Base-by-base conservation (phyloP, 1,140 invertebrate species). In the Popillia japonica region DNA sequence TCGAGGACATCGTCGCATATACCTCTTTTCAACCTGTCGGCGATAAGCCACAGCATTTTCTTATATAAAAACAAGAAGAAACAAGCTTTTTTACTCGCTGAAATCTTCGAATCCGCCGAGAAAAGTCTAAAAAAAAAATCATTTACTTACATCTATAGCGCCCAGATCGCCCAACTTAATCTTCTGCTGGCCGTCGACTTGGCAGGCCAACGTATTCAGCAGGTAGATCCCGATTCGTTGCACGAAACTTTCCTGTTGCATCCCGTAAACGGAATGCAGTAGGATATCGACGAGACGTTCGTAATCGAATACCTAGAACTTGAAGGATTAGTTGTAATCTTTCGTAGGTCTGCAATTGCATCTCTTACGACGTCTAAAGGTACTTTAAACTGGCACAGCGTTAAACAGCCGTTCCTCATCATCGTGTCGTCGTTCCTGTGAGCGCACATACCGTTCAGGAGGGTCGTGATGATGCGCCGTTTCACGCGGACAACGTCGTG, bases 1-100 rank as follows among this genome's bases (percentile, higher is more conserved):
- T 99, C 97, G 87, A 99, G 91, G 0, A 99, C 95, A 87, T 99
- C 97, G 87, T 99, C 98, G 87, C 96, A 98, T 20, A 93, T 86
- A 48, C 90, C 88, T 55, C 91, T 88, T 11, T 91, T 89, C 41
- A 97, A 87, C 64, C 95, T 90, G 82, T 94, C 92, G 77, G 92
- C 90, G 72, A 98, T 96, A 76, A 98, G 88, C 78, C 90, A 89
- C 48, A 98, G 86, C 96, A 98, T 97, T 87, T 92, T 95, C 93
- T 96, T 87, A 14, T 91, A 88, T 79, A 78, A 41, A n/a, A 72
- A 72, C 14, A n/a, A 55, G 17, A n/a, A 27, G 14, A 6, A 34
- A 55, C 17, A 55, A 55, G 2, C 27, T 2, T 4, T 34, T 34
- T 34, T 34, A 34, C 27, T 34, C 27, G 4, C 27, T 34, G 27